Base-by-base conservation (phyloP, 2,797 vertebrate genomes). In the Otolemur crassicaudatus region DNA sequence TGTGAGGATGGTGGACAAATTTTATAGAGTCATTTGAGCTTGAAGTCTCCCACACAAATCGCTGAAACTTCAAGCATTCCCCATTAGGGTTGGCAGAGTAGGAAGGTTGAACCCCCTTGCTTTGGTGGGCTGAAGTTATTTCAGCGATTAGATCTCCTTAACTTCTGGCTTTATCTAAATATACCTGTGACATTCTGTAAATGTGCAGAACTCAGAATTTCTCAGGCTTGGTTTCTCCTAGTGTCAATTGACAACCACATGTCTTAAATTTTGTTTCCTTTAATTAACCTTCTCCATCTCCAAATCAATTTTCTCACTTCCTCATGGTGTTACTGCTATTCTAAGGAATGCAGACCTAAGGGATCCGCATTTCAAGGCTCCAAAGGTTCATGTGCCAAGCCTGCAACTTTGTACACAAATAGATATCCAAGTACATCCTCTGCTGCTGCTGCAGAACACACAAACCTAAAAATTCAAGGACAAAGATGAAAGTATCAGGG, bases 271-370 rank as follows among this genome's bases (percentile, higher is more conserved):
- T 80, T 84, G 92, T 95, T 97, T 97, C 91, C 90, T 94, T 97
- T 97, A 96, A 96, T 95, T 96, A 98, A 97, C 83, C 94, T 94
- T 97, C 90, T 96, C 72, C 76, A 85, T 97, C 92, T 97, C 65
- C 90, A 92, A 94, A 97, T 95, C 94, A 92, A 87, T 96, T 94
- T 97, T 97, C 92, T 97, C 95, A 94, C 96, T 96, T 98, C 94
- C 70, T 97, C 43, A 11, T 67, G 49, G 93, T 95, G 97, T 94
- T 91, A 72, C 92, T 96, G 82, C 95, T 96, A 87, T 96, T 98
- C 70, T 96, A 63, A 95, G 97, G 94, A 96, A 95, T 81, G 91
- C 90, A 94, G 82, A 91, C 96, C 56, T 84, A 84, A 95, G 90
- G 86, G 88, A 96, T 80, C 91, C 89, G 79, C 49, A 91, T 94